Evolutionary conservation across 2,888 invertebrate species (phyloP), one percentile per base, ranked within the genome.

Genomic region (Seira musarum): DNA sequence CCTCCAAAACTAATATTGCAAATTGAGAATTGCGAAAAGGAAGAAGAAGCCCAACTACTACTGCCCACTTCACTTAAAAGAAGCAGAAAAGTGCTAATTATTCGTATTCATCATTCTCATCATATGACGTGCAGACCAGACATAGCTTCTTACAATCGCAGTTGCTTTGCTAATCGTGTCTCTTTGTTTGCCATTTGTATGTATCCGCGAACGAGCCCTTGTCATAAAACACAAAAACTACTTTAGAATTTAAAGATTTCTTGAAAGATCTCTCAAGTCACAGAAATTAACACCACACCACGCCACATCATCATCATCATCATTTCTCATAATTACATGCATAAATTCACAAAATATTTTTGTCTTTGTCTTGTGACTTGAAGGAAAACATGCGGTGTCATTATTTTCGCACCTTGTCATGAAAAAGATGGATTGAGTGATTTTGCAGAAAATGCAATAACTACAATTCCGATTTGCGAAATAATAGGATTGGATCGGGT

Each of bases 401-500:
- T 53, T 53, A 21, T 49, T 76, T 40, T 76, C 46, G 35, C 69
- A 76, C 76, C 61, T 69, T 66, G 30, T 40, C 13, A 13, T 40
- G 40, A 40, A 40, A 40, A 40, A 72, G 46, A 63, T 30, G 53
- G 66, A 60, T 22, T 60, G 70, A 77, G 71, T 71, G 71, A 77
- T 70, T 70, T 76, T 64, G 77, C 77, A 66, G 57, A 77, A 77
- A 40, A 40, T 60, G 21, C 22, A 70, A 70, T 53, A 24, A 24
- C 40, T 69, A 53, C 68, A 69, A n/a, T 49, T 13, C 49, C 35
- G 5, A 64, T 8, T 69, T 24, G 35, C 66, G 40, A 40, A 13
- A n/a, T n/a, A n/a, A n/a, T n/a, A n/a, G n/a, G n/a, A n/a, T n/a
- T n/a, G n/a, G n/a, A n/a, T n/a, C n/a, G n/a, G n/a, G n/a, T n/a